These are phyloP conservation scores for Choristoneura rosaceana DNA, from an alignment of 2,888 invertebrate species.

Conservation along the genomic window DNA sequence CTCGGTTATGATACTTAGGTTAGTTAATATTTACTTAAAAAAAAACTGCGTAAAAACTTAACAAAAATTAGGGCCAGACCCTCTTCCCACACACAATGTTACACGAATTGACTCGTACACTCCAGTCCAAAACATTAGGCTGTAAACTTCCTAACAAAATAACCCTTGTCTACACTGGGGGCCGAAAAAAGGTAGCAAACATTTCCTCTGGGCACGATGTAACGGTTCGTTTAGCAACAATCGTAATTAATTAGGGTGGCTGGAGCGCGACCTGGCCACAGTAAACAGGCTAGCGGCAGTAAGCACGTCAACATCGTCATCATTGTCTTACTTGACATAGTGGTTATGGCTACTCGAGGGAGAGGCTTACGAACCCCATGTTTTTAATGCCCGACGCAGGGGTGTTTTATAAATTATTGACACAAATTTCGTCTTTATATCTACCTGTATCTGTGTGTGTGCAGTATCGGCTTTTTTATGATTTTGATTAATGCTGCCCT, in stretches of 20 bases:
- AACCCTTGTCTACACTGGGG: constrained; percentile 44
- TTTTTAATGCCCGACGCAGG: too few species aligned
- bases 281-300: constrained; percentile 17
- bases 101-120: constrained; percentile 25
- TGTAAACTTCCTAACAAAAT: constrained; percentile 41
- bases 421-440: too few species aligned
- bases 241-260: constrained; percentile 66
- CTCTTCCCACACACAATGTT: background rate
- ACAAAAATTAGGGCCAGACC: background rate
- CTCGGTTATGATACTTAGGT: too few species aligned
- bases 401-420: too few species aligned
- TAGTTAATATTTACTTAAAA: background rate
- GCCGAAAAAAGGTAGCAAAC: constrained; percentile 52
- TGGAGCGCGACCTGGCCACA: constrained; percentile 46
- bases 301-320: background rate
- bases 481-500: too few species aligned
- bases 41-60: background rate
- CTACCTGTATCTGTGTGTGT: too few species aligned
- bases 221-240: constrained; percentile 62
- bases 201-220: constrained; percentile 51
- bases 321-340: background rate
- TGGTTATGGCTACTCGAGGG: too few species aligned
- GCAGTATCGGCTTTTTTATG: too few species aligned
- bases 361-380: too few species aligned
- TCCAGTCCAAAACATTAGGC: constrained; percentile 33